phyloP scores from a whole-genome alignment of 1,140 invertebrate genomes.

The Leptestheria dahalacensis region DNA sequence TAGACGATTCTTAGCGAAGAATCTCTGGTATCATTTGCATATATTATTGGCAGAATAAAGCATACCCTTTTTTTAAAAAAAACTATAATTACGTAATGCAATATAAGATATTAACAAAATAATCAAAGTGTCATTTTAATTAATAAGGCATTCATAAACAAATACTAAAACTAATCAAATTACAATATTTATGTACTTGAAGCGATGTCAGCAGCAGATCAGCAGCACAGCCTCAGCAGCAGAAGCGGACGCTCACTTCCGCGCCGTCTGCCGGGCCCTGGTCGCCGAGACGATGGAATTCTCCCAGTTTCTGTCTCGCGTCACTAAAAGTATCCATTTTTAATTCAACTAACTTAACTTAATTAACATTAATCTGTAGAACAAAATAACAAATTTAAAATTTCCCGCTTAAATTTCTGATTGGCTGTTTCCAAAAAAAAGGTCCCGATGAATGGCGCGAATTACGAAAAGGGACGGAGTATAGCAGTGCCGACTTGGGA shows the following conservation, averaged over 20 bases:
- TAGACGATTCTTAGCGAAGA: too few relatives aligned
- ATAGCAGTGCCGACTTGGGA: slow-evolving; percentile 42
- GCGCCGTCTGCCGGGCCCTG: slow-evolving; percentile 74
- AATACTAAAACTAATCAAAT: too few relatives aligned
- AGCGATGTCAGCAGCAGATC: slow-evolving; percentile 7
- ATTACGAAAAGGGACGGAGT: neutral
- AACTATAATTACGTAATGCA: too few relatives aligned
- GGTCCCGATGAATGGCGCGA: slow-evolving; percentile 10
- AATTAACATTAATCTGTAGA: neutral
- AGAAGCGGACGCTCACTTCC: slow-evolving; percentile 65
- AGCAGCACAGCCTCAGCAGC: slow-evolving; percentile 5
- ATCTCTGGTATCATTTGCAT: too few relatives aligned
- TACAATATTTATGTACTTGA: neutral
- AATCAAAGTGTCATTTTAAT: too few relatives aligned
- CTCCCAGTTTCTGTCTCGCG: slow-evolving; percentile 70
- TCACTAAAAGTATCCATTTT: slow-evolving; percentile 25
- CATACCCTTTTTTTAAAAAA: too few relatives aligned
- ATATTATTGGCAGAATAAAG: too few relatives aligned
- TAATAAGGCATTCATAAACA: too few relatives aligned
- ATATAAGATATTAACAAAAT: too few relatives aligned
- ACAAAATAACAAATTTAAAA: neutral
- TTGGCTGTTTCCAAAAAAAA: neutral
- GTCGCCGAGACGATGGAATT: slow-evolving; percentile 80
- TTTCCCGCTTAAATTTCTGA: neutral
- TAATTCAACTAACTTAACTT: neutral